phyloP scores from a whole-genome alignment of 2,113 vertebrate species.

The Oxygymnocypris stewartii region DNA sequence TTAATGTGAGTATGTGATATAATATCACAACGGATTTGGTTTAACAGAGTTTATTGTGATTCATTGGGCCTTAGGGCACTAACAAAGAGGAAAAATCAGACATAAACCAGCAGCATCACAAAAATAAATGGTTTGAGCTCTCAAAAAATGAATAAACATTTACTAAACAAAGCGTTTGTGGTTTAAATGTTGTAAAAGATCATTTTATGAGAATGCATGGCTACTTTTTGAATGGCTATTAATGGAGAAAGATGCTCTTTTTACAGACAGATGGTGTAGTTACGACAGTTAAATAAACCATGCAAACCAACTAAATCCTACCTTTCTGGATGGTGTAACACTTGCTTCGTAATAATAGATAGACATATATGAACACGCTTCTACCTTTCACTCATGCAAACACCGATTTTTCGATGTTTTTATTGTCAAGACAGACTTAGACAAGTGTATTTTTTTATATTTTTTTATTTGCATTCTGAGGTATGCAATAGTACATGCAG shows the following conservation, averaged over 20 bases:
- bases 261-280: background rate
- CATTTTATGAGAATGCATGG: no score
- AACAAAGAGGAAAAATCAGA: background rate
- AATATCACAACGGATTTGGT: background rate
- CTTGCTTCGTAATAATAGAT: background rate
- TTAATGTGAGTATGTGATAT: background rate
- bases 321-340: background rate
- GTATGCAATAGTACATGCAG: background rate
- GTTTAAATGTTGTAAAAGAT: background rate
- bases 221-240: no score
- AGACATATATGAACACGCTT: background rate
- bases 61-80: background rate
- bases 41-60: background rate
- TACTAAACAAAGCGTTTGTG: background rate
- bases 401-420: background rate
- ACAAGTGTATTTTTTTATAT: background rate
- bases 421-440: background rate
- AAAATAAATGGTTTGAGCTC: background rate
- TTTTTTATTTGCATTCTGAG: conserved; percentile 1
- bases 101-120: background rate
- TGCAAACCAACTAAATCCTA: background rate
- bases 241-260: background rate
- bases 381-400: background rate
- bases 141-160: no score
- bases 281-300: background rate